Evolutionary conservation across 92 coral and sea anemone species (phyloP).

Genomic region (Zoanthus gigantus): DNA sequence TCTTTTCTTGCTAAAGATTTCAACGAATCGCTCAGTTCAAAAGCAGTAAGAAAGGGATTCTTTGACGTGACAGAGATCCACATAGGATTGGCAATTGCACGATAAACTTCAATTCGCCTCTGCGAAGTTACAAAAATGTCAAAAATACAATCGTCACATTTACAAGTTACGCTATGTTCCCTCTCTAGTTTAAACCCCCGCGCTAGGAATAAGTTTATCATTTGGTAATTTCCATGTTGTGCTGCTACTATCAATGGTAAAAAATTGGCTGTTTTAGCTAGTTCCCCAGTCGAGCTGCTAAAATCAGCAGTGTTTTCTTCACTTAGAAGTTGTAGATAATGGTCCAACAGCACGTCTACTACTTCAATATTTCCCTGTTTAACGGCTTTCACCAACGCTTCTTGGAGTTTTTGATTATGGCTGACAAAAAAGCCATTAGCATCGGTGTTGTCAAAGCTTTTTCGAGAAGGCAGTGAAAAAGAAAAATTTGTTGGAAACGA

Average conservation of each 20-base stretch:
- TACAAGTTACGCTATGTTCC: conserved; percentile 89
- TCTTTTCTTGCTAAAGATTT: conserved; percentile 82
- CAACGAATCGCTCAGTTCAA: conserved; percentile 81
- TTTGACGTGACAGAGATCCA: conserved; percentile 83
- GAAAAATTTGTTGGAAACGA: conserved; percentile 22
- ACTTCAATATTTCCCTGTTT: conserved; percentile 72
- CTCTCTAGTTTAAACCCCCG: conserved; percentile 87
- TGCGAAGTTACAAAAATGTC: conserved; percentile 90
- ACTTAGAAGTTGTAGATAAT: conserved; percentile 71
- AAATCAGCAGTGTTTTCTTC: conserved; percentile 52
- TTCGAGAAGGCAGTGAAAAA: conserved; percentile 34
- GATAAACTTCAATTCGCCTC: conserved; percentile 83
- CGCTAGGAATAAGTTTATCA: conserved; percentile 78
- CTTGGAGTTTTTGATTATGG: conserved; percentile 79
- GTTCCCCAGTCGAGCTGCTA: conserved; percentile 36
- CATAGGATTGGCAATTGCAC: conserved; percentile 92
- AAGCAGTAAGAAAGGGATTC: conserved; percentile 87
- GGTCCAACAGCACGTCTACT: conserved; percentile 76
- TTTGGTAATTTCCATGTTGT: conserved; percentile 89
- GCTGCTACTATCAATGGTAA: conserved; percentile 93
- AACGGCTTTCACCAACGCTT: conserved; percentile 80
- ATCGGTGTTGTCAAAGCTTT: conserved; percentile 58
- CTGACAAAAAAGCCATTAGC: conserved; percentile 78
- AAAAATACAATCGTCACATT: conserved; percentile 79
- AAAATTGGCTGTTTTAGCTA: conserved; percentile 67